phyloP scores from a whole-genome alignment of 2,888 invertebrate genomes.

The Leptinotarsa juncta region DNA sequence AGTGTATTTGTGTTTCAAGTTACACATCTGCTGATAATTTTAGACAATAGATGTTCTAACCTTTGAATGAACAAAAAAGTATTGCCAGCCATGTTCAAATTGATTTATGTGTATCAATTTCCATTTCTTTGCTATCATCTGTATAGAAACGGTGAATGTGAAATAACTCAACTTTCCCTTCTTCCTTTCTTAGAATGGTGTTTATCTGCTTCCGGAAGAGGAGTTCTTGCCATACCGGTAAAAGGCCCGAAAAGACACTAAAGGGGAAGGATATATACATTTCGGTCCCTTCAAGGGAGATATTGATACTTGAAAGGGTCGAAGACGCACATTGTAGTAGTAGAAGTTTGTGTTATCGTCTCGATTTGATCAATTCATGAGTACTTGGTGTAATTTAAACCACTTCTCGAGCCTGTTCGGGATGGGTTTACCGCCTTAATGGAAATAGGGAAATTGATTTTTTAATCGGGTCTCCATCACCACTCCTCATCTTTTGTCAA shows the following conservation, averaged over 20 bases:
- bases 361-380: conserved; percentile 31
- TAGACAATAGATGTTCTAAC: no score
- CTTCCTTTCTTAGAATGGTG: conserved; percentile 35
- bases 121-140: conserved; percentile 3
- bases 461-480: background rate
- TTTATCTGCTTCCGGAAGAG: conserved; percentile 40
- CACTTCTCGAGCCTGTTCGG: background rate
- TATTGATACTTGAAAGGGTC: conserved; percentile 39
- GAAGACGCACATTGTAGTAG: conserved; percentile 29
- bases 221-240: conserved; percentile 35
- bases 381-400: conserved; percentile 27
- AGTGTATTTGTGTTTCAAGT: no score
- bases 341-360: conserved; percentile 24
- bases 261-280: conserved; percentile 41
- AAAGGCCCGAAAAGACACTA: conserved; percentile 41
- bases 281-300: conserved; percentile 36
- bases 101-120: background rate
- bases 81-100: no score
- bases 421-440: conserved; percentile 17
- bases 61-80: no score
- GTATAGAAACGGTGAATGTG: background rate
- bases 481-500: background rate
- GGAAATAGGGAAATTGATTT: conserved; percentile 8
- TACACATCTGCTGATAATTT: no score
- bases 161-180: conserved; percentile 24